Conservation (phyloP, 2,797 vertebrate species). For the Bradypodion ventrale region DNA sequence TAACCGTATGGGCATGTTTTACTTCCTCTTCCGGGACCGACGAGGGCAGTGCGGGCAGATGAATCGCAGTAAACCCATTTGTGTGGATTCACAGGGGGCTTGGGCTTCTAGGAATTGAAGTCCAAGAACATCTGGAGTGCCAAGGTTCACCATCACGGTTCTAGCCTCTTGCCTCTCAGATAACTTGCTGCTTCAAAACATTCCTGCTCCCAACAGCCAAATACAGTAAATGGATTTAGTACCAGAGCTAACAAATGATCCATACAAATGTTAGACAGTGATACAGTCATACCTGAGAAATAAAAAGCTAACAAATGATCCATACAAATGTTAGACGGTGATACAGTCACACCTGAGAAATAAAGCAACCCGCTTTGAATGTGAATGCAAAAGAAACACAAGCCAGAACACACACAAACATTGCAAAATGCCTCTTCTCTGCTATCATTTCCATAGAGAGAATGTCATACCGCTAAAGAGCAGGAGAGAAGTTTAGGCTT, state of each 20-base stretch:
- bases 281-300: no score
- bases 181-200: not conserved
- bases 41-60: no score
- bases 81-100: no score
- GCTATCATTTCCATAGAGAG: not conserved
- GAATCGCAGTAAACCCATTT: no score
- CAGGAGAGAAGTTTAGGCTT: not conserved
- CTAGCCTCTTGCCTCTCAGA: no score
- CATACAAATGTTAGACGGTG: not conserved
- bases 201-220: no score
- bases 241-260: not conserved
- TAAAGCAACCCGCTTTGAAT: not conserved
- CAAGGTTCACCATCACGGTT: no score
- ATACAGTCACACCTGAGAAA: not conserved
- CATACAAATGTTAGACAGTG: no score
- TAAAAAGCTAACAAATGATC: not conserved
- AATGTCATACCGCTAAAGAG: not conserved
- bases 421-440: not conserved
- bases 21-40: no score
- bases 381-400: not conserved
- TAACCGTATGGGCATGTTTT: no score
- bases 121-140: no score
- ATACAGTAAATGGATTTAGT: not conserved
- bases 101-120: no score
- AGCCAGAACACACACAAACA: not conserved